Evolutionary conservation across 2,113 vertebrate species (phyloP).

Genomic region (Motacilla alba): DNA sequence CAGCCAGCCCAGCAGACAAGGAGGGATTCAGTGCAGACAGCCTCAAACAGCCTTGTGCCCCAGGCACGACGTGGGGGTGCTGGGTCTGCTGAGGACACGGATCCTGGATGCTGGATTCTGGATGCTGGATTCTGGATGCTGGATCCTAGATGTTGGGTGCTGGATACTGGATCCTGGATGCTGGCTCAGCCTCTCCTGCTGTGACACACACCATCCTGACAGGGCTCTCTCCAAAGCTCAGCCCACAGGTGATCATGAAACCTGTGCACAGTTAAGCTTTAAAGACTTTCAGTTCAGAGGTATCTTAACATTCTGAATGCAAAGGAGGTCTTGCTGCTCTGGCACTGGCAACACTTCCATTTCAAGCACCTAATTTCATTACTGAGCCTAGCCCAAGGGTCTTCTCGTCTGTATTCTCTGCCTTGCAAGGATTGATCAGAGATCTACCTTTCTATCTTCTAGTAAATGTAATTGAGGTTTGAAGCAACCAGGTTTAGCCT

Average conservation of each 20-base stretch:
- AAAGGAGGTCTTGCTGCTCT: neutral
- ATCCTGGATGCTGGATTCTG: rapidly evolving
- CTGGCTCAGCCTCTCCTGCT: neutral
- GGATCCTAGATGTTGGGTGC: neutral
- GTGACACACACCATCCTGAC: rapidly evolving
- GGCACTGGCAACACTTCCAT: neutral
- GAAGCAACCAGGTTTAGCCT: slow-evolving; percentile 19
- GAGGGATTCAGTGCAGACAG: neutral
- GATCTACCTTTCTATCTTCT: slow-evolving; percentile 15
- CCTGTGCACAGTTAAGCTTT: neutral
- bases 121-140: neutral
- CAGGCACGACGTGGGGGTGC: rapidly evolving
- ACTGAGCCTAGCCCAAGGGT: slow-evolving; percentile 13
- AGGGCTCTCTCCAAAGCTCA: neutral
- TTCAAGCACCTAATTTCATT: slow-evolving; percentile 40
- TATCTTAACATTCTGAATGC: neutral
- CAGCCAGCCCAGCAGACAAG: neutral
- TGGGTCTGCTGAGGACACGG: neutral
- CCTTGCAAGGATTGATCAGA: slow-evolving; percentile 25
- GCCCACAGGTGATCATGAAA: rapidly evolving
- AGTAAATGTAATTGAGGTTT: slow-evolving; percentile 48
- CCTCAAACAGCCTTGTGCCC: neutral
- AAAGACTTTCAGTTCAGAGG: neutral
- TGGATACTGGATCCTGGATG: neutral
- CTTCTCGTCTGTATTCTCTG: neutral